Evolutionary conservation across 2,113 vertebrate species (phyloP).

Genomic region (Sander vitreus): DNA sequence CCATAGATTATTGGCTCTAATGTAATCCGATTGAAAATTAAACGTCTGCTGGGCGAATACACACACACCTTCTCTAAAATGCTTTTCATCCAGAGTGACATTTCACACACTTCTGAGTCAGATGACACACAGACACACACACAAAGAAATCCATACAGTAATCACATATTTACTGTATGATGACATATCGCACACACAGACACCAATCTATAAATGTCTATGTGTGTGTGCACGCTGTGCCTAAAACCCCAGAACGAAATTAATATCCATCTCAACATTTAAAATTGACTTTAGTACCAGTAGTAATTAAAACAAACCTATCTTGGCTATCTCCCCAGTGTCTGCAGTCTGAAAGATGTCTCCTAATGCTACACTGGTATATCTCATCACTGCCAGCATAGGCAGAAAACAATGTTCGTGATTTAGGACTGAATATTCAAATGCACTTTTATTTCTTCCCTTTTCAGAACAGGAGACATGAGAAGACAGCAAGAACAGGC

Average conservation of each 20-base stretch:
- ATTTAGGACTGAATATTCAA: constrained; percentile 30
- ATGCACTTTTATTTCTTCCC: constrained; percentile 19
- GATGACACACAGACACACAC: background rate
- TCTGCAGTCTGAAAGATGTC: constrained; percentile 25
- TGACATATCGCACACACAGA: background rate
- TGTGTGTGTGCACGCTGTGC: background rate
- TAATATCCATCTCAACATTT: constrained; percentile 27
- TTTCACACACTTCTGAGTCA: background rate
- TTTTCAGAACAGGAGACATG: background rate
- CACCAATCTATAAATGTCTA: background rate
- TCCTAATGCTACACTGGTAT: constrained; percentile 16
- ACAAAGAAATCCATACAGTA: background rate
- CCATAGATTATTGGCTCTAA: background rate
- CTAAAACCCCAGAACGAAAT: constrained; percentile 22
- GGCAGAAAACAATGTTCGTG: background rate
- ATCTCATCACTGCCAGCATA: constrained; percentile 7
- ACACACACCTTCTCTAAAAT: background rate
- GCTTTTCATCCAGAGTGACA: background rate
- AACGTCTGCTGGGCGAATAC: background rate
- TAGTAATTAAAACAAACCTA: constrained; percentile 24
- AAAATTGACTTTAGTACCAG: constrained; percentile 20
- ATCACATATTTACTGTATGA: background rate
- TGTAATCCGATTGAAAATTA: background rate
- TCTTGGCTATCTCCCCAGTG: background rate
- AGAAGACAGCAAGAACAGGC: constrained; percentile 19